Evolutionary conservation across 2,113 vertebrate genomes (phyloP).

Genomic region (Paradoxurus hermaphroditus): DNA sequence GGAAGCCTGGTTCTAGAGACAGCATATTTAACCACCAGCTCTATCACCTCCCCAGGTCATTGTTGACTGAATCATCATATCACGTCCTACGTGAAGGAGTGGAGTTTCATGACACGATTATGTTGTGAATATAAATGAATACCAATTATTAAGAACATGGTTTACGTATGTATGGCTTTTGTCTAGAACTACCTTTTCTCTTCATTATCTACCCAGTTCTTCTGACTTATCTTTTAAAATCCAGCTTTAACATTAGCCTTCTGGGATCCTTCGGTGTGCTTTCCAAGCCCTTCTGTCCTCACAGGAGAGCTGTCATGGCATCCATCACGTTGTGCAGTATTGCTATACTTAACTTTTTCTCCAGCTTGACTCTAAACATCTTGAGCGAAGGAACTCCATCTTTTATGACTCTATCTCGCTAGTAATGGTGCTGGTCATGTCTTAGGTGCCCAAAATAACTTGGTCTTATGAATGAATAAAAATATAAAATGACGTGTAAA

Average conservation of each 20-base stretch:
- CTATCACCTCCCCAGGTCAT: neutral
- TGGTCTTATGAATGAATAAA: neutral
- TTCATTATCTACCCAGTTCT: neutral
- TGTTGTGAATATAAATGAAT: neutral
- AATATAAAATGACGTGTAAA: neutral
- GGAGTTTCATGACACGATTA: neutral
- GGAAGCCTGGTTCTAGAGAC: neutral
- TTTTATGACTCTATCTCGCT: neutral
- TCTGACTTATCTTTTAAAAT: neutral
- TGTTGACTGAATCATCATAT: neutral
- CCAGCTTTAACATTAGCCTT: neutral
- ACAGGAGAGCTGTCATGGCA: no score
- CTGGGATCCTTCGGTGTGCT: neutral
- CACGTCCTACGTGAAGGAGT: neutral
- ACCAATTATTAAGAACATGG: neutral
- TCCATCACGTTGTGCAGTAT: neutral
- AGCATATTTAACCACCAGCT: neutral
- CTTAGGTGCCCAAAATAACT: neutral
- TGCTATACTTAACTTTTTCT: neutral
- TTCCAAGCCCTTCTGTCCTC: neutral
- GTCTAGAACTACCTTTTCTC: neutral
- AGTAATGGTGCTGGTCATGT: neutral
- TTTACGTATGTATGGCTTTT: neutral
- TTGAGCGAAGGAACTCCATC: neutral
- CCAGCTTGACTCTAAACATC: neutral